These are phyloP conservation scores for Drosophila incognita DNA, from an alignment of 2,888 invertebrate genomes.

Conservation along the genomic window DNA sequence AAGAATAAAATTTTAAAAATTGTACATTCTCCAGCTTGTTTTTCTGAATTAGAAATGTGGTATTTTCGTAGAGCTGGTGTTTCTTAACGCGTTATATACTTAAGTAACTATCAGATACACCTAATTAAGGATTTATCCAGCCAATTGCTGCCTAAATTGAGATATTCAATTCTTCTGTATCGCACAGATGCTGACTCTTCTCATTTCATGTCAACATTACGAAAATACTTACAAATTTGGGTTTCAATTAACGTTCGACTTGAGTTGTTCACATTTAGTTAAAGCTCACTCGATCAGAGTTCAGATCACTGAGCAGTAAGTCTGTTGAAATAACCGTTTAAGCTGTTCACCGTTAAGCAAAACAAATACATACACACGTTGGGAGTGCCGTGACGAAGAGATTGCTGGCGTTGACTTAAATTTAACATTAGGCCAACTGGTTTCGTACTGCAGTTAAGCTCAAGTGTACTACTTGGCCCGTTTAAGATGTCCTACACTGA, in stretches of 20 bases:
- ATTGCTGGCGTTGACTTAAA: slow-evolving; percentile 36
- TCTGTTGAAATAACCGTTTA: slow-evolving; percentile 22
- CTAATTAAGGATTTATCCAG: not conserved
- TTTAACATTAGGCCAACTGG: slow-evolving; percentile 24
- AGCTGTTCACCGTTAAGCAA: slow-evolving; percentile 10
- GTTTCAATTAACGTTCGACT: not conserved
- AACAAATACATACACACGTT: not conserved
- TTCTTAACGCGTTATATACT: not conserved
- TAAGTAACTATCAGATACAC: not conserved
- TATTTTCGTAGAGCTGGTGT: too few relatives aligned
- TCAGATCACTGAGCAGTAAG: not conserved
- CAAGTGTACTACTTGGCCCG: slow-evolving; percentile 11
- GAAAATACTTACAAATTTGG: not conserved
- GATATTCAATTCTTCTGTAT: not conserved
- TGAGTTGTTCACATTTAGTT: not conserved
- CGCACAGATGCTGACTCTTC: not conserved
- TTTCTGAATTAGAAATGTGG: not conserved
- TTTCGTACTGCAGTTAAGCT: slow-evolving; percentile 22
- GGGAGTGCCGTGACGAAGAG: slow-evolving; percentile 12
- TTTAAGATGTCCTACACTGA: slow-evolving; percentile 32
- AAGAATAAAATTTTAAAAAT: slow-evolving; percentile 73
- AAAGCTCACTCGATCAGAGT: not conserved
- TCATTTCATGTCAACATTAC: not conserved
- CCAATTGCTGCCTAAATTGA: not conserved
- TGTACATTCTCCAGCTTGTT: slow-evolving; percentile 8